These are phyloP conservation scores for Agelas oroides DNA, from an alignment of 37 sponge, comb jelly and placozoan genomes.

Conservation along the genomic window DNA sequence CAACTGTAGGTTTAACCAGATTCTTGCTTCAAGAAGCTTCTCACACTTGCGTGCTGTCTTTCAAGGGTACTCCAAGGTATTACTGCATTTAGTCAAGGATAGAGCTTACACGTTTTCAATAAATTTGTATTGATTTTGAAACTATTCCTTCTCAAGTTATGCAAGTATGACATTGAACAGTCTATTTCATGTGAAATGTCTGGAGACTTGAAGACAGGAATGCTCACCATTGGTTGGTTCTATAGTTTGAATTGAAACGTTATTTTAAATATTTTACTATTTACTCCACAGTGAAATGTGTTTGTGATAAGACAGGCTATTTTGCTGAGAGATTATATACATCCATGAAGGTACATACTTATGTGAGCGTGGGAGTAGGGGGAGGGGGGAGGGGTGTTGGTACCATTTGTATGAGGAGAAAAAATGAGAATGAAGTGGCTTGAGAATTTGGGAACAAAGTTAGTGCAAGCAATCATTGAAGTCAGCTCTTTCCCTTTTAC, in stretches of 20 bases:
- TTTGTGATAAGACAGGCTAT: slow-evolving; percentile 62
- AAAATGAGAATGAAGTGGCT: no score
- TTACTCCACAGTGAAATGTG: slow-evolving; percentile 73
- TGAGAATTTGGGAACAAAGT: no score
- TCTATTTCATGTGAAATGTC: slow-evolving; percentile 91
- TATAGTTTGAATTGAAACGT: no score
- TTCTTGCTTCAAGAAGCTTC: slow-evolving; percentile 80
- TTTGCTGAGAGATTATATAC: slow-evolving; percentile 89
- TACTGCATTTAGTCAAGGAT: no score
- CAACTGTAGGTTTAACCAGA: slow-evolving; percentile 87
- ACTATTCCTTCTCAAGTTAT: slow-evolving; percentile 69
- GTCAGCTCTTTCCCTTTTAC: no score
- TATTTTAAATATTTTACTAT: no score
- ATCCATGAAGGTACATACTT: slow-evolving; percentile 82
- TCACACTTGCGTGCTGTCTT: slow-evolving; percentile 81
- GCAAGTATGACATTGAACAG: slow-evolving; percentile 92
- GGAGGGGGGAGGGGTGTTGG: no score
- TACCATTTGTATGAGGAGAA: no score
- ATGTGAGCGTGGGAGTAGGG: no score
- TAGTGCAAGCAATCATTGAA: no score
- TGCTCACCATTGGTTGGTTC: slow-evolving; percentile 83
- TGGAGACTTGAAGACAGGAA: slow-evolving; percentile 88
- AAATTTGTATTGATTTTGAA: no score
- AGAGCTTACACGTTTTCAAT: no score
- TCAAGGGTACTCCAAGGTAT: slow-evolving; percentile 86